Conservation (phyloP, 2,888 invertebrate species). For the Chouioia cunea region DNA sequence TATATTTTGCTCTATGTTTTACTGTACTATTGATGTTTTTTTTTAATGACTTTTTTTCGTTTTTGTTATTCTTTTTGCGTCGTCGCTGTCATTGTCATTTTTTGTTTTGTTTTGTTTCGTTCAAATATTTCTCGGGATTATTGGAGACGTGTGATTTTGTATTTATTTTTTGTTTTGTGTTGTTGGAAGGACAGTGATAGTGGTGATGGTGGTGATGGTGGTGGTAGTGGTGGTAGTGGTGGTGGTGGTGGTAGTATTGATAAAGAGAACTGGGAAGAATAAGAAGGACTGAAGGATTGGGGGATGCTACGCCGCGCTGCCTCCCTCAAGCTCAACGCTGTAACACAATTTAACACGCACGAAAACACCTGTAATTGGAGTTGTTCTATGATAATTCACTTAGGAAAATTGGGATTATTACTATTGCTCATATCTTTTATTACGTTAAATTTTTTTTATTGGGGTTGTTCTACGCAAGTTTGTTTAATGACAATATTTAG, state of each 20-base stretch:
- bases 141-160: conserved; percentile 26
- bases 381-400: conserved; percentile 45
- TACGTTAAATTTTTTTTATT: no score
- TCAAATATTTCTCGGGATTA: conserved; percentile 26
- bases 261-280: conserved; percentile 48
- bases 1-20: no score
- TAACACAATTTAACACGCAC: conserved; percentile 69
- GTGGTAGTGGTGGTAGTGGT: conserved; percentile 49
- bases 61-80: conserved; percentile 43
- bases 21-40: background rate
- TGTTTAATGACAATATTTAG: conserved; percentile 39
- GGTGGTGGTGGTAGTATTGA: conserved; percentile 41
- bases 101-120: conserved; percentile 19
- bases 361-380: conserved; percentile 64
- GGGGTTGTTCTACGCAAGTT: no score
- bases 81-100: conserved; percentile 32
- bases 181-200: conserved; percentile 43
- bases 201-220: no score
- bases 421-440: no score
- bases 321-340: conserved; percentile 69
- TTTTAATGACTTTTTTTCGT: conserved; percentile 12
- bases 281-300: conserved; percentile 56
- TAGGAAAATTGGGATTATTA: background rate
- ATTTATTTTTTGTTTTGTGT: conserved; percentile 40
- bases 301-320: conserved; percentile 68